Evolutionary conservation across 1,140 invertebrate genomes (phyloP).

Genomic region (Paraescarpia echinospica): DNA sequence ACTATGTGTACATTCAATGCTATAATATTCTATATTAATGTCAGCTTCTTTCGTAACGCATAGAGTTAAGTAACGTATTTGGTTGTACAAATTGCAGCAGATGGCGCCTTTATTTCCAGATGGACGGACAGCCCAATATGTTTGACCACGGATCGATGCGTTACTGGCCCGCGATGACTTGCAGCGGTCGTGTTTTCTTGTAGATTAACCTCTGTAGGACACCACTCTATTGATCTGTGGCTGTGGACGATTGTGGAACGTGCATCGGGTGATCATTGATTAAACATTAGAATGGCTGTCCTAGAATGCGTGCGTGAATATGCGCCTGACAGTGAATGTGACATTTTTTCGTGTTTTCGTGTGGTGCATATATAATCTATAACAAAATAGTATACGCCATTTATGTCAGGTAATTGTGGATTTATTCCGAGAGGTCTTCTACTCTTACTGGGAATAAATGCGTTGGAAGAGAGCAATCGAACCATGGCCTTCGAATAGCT

Average conservation of each 20-base stretch:
- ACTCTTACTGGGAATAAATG: neutral
- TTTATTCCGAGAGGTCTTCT: neutral
- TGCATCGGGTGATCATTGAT: neutral
- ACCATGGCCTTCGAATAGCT: neutral
- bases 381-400: neutral
- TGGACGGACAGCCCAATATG: neutral
- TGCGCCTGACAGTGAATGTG: too few species aligned
- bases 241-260: neutral
- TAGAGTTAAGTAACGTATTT: neutral
- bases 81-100: neutral
- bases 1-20: neutral
- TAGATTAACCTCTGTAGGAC: neutral
- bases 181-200: neutral
- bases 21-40: neutral
- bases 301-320: neutral
- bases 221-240: neutral
- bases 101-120: neutral
- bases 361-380: neutral
- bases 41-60: neutral
- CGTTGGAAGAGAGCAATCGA: neutral
- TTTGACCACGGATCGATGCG: neutral
- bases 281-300: neutral
- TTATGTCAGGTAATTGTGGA: neutral
- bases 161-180: neutral
- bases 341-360: too few species aligned